Percentiles rank a stretch among this genome's conserved stretches.
These are phyloP conservation scores for Lagocephalus sceleratus DNA, from an alignment of 2,797 vertebrate species.

Conservation along the genomic window DNA sequence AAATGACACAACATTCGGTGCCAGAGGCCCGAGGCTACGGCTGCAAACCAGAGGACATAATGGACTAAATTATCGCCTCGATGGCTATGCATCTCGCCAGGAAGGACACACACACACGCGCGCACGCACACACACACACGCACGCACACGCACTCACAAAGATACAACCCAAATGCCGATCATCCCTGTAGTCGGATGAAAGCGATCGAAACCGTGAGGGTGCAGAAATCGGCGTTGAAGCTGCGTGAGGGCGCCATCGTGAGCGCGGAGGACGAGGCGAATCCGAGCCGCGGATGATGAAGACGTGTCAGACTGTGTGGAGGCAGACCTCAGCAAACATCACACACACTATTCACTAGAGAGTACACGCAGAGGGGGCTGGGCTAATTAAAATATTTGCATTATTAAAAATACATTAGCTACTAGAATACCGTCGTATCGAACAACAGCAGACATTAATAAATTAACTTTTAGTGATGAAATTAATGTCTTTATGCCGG, in stretches of 20 bases:
- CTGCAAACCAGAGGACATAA: conserved; percentile 78
- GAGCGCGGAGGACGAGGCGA: background rate
- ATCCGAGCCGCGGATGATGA: background rate
- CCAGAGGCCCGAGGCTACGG: conserved; percentile 82
- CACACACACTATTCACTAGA: conserved; percentile 54
- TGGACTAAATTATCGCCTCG: conserved; percentile 80
- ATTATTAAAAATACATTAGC: conserved; percentile 68
- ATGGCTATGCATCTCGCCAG: conserved; percentile 72
- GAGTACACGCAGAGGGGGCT: conserved; percentile 54
- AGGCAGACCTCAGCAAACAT: conserved; percentile 26
- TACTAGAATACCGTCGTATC: conserved; percentile 50
- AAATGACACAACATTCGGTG: conserved; percentile 83
- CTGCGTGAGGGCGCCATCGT: too few relatives aligned
- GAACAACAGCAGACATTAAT: conserved; percentile 53
- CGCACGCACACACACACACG: conserved; percentile 19
- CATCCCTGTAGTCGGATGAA: conserved; percentile 15
- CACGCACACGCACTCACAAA: conserved; percentile 8
- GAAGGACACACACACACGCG: conserved; percentile 57
- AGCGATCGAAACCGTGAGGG: conserved; percentile 27
- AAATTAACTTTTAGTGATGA: conserved; percentile 39
- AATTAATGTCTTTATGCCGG: conserved; percentile 19
- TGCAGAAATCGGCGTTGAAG: too few relatives aligned
- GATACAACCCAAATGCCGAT: conserved; percentile 10
- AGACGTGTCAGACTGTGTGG: conserved; percentile 5
- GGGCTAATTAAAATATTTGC: conserved; percentile 65